These are phyloP conservation scores for Acipenser oxyrinchus DNA, from an alignment of 2,797 vertebrate genomes.

Conservation along the genomic window DNA sequence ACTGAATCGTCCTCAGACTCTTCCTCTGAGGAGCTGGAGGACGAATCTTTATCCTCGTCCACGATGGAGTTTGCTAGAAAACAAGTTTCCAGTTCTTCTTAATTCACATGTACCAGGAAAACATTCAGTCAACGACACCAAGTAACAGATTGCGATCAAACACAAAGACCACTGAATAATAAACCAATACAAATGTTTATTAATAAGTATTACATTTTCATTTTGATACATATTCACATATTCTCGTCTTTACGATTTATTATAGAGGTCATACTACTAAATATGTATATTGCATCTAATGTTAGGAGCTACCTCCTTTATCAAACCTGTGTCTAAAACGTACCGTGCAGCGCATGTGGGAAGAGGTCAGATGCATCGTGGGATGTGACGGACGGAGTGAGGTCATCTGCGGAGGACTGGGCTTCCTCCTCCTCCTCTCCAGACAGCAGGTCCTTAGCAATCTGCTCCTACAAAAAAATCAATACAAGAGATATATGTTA, in stretches of 20 bases:
- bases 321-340: not conserved
- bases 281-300: too few species aligned
- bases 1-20: constrained; percentile 71
- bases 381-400: constrained; percentile 77
- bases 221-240: too few species aligned
- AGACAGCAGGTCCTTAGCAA: constrained; percentile 77
- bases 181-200: too few species aligned
- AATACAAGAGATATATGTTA: not conserved
- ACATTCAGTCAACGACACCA: not conserved
- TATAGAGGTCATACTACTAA: too few species aligned
- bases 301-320: too few species aligned
- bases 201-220: too few species aligned
- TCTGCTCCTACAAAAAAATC: constrained; percentile 68
- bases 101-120: not conserved
- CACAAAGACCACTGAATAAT: too few species aligned
- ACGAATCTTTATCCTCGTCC: constrained; percentile 61
- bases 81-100: not conserved
- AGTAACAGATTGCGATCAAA: too few species aligned
- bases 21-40: constrained; percentile 66
- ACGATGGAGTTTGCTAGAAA: constrained; percentile 47
- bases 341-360: constrained; percentile 52
- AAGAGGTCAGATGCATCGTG: constrained; percentile 76
- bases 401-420: constrained; percentile 71
- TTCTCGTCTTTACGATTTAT: too few species aligned
- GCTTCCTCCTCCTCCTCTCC: constrained; percentile 75